Conservation (phyloP, 1,140 invertebrate genomes). For the Glossosoma conforme region DNA sequence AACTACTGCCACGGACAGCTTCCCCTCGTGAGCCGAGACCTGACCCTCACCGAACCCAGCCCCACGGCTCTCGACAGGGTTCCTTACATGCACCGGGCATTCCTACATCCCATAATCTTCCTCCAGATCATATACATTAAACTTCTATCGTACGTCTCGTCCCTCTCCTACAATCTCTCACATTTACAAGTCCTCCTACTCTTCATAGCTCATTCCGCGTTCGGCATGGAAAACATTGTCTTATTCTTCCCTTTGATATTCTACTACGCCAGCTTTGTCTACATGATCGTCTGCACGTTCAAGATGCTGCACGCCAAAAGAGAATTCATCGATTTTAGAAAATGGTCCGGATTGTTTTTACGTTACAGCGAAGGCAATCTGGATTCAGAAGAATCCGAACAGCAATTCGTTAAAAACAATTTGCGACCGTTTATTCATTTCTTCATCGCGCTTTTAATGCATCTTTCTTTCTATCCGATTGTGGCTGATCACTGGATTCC, state of each 20-base stretch:
- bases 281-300: slow-evolving; percentile 73
- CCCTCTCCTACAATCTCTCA: slow-evolving; percentile 52
- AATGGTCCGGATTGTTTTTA: slow-evolving; percentile 75
- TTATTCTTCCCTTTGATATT: slow-evolving; percentile 62
- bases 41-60: slow-evolving; percentile 63
- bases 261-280: slow-evolving; percentile 65
- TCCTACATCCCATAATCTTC: slow-evolving; percentile 65
- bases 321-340: slow-evolving; percentile 68
- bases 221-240: slow-evolving; percentile 60
- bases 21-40: slow-evolving; percentile 66
- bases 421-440: slow-evolving; percentile 74
- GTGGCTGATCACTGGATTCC: slow-evolving; percentile 72
- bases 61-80: slow-evolving; percentile 61
- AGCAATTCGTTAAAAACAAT: slow-evolving; percentile 76
- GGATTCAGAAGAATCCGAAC: slow-evolving; percentile 72
- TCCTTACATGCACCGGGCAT: slow-evolving; percentile 62
- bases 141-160: slow-evolving; percentile 54
- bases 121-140: slow-evolving; percentile 66
- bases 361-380: slow-evolving; percentile 63
- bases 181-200: slow-evolving; percentile 61
- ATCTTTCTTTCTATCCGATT: slow-evolving; percentile 71
- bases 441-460: slow-evolving; percentile 67
- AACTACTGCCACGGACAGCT: slow-evolving; percentile 73
- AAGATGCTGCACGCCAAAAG: slow-evolving; percentile 71
- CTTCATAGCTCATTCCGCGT: slow-evolving; percentile 62